Evolutionary conservation across 2,113 vertebrate species (phyloP).

Genomic region (Lonchura striata): DNA sequence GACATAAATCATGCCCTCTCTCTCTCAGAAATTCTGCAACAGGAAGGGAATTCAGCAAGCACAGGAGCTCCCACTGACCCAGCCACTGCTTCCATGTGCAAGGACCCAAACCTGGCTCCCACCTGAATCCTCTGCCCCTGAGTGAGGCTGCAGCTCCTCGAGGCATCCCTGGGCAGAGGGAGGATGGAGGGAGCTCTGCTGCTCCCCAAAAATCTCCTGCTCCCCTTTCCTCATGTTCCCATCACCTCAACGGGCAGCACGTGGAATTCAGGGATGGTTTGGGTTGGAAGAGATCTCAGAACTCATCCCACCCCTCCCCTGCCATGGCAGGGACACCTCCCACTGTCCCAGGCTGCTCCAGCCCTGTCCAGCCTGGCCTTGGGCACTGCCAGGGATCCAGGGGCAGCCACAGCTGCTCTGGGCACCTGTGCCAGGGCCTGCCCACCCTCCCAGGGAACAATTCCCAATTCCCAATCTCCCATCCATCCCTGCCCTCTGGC

Average conservation of each 20-base stretch:
- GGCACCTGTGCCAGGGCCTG: not conserved
- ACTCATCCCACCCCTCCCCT: not conserved
- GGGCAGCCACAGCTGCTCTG: not conserved
- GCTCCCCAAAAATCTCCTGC: not conserved
- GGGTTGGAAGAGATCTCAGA: not conserved
- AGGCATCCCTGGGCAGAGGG: not conserved
- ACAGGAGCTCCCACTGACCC: not conserved
- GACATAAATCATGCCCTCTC: too few relatives aligned
- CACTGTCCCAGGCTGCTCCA: not conserved
- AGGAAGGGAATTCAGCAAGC: not conserved
- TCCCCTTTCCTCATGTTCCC: not conserved
- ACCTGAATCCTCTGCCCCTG: not conserved
- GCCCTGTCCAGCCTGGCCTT: not conserved
- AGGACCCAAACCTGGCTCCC: not conserved
- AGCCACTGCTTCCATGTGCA: not conserved
- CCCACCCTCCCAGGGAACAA: not conserved
- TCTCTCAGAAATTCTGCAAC: too few relatives aligned
- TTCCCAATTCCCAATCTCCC: not conserved
- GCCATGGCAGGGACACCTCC: not conserved
- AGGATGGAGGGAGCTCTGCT: not conserved
- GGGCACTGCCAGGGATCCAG: not conserved
- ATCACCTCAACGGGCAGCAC: accelerated
- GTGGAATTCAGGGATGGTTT: not conserved
- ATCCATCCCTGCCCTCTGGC: not conserved
- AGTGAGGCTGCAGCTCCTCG: not conserved